phyloP scores from a whole-genome alignment of 2,888 invertebrate species.

The Mesopsocus fuscifrons region DNA sequence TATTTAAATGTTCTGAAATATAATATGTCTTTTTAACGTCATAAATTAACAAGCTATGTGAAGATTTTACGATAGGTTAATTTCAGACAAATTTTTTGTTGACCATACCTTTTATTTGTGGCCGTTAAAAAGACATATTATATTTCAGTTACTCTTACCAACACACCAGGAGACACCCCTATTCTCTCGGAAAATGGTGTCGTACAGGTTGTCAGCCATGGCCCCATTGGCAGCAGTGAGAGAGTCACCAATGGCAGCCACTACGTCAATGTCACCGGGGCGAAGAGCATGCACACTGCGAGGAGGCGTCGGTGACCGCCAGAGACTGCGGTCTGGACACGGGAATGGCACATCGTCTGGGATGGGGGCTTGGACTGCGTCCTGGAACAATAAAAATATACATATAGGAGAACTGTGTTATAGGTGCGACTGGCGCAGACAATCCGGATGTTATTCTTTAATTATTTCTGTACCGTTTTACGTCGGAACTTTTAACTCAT shows the following conservation, averaged over 20 bases:
- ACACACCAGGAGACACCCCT: conserved; percentile 29
- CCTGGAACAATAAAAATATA: conserved; percentile 1
- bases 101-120: no score
- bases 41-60: no score
- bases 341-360: neutral
- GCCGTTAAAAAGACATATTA: no score
- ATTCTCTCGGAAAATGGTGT: conserved; percentile 27
- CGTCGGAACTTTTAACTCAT: no score
- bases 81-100: no score
- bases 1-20: no score
- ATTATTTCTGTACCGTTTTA: no score
- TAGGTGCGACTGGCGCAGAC: no score
- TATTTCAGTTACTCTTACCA: conserved; percentile 23
- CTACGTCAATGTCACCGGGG: conserved; percentile 40
- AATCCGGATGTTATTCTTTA: no score
- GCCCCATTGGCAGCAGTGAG: conserved; percentile 36
- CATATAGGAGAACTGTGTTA: no score
- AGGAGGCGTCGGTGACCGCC: conserved; percentile 25
- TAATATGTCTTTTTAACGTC: no score
- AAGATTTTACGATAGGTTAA: no score
- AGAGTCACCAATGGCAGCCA: conserved; percentile 40
- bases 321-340: neutral
- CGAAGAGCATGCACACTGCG: conserved; percentile 33
- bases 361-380: neutral
- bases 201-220: conserved; percentile 26